Evolutionary conservation across 2,888 invertebrate species (phyloP).

Genomic region (Pollenia amentaria): DNA sequence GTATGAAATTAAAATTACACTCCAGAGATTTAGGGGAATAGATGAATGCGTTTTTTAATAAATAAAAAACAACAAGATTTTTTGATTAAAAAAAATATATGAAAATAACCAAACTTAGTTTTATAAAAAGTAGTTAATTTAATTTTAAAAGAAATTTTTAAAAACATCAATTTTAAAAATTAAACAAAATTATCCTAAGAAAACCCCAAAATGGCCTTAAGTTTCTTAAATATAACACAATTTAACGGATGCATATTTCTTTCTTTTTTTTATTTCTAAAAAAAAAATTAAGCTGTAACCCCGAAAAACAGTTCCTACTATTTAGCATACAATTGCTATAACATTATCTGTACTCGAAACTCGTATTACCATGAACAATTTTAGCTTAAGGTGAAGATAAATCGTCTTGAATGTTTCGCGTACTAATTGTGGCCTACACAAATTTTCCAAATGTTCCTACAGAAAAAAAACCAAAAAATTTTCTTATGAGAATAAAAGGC

Average conservation of each 20-base stretch:
- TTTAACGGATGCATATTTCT: slow-evolving; percentile 57
- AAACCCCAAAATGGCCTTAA: slow-evolving; percentile 44
- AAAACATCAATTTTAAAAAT: slow-evolving; percentile 29
- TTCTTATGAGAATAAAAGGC: slow-evolving; percentile 33
- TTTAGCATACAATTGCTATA: slow-evolving; percentile 67
- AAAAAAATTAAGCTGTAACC: slow-evolving; percentile 70
- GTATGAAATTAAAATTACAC: slow-evolving; percentile 85
- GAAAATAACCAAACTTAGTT: not conserved
- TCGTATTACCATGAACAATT: slow-evolving; percentile 76
- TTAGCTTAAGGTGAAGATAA: slow-evolving; percentile 69
- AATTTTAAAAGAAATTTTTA: slow-evolving; percentile 53
- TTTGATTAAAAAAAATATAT: slow-evolving; percentile 50
- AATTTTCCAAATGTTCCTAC: slow-evolving; percentile 42
- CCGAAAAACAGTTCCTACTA: slow-evolving; percentile 41
- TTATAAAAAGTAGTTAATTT: slow-evolving; percentile 37
- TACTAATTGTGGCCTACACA: slow-evolving; percentile 72
- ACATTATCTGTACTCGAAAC: slow-evolving; percentile 60
- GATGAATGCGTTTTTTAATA: slow-evolving; percentile 53
- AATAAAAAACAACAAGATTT: not conserved
- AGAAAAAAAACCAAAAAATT: slow-evolving; percentile 21
- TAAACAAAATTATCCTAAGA: slow-evolving; percentile 25
- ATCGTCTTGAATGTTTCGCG: slow-evolving; percentile 62
- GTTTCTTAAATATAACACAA: slow-evolving; percentile 12
- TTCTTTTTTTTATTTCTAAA: not conserved
- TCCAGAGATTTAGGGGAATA: slow-evolving; percentile 80